Evolutionary conservation across 2,888 invertebrate genomes (phyloP).

Genomic region (Tiliacea citrago): DNA sequence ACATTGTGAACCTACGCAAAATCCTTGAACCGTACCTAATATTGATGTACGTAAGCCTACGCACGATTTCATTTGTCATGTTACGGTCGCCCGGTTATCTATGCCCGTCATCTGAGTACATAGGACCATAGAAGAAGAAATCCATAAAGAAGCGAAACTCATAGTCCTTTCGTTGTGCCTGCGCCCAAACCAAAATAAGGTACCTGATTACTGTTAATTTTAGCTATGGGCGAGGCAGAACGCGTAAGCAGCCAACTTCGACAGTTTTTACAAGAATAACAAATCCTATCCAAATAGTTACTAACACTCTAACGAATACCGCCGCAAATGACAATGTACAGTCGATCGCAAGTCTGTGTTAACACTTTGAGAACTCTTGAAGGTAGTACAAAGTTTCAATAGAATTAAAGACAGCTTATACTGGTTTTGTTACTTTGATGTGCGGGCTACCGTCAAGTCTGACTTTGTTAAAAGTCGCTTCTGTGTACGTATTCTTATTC

Average conservation of each 20-base stretch:
- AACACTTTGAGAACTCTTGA: not conserved
- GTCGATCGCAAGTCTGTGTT: not conserved
- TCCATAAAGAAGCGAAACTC: constrained; percentile 4
- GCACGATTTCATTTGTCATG: constrained; percentile 54
- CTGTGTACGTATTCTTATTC: not conserved
- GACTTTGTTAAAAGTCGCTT: not conserved
- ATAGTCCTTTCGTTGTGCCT: not conserved
- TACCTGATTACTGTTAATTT: not conserved
- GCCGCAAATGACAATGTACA: not conserved
- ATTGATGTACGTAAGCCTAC: constrained; percentile 36
- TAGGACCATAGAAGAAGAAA: not conserved
- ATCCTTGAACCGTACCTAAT: constrained; percentile 33
- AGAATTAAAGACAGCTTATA: not conserved
- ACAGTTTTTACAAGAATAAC: too few relatives aligned
- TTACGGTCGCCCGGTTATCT: constrained; percentile 29
- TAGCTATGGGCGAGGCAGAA: too few relatives aligned
- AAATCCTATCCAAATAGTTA: not conserved
- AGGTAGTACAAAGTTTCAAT: not conserved
- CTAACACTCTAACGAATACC: not conserved
- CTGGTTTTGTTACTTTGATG: not conserved
- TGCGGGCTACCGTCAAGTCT: not conserved
- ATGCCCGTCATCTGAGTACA: constrained; percentile 17
- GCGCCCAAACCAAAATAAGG: not conserved
- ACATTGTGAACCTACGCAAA: constrained; percentile 30
- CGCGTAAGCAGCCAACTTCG: not conserved